Evolutionary conservation across 2,797 vertebrate species (phyloP), one percentile per base, ranked within the genome.

Genomic region (Oreochromis grahami): DNA sequence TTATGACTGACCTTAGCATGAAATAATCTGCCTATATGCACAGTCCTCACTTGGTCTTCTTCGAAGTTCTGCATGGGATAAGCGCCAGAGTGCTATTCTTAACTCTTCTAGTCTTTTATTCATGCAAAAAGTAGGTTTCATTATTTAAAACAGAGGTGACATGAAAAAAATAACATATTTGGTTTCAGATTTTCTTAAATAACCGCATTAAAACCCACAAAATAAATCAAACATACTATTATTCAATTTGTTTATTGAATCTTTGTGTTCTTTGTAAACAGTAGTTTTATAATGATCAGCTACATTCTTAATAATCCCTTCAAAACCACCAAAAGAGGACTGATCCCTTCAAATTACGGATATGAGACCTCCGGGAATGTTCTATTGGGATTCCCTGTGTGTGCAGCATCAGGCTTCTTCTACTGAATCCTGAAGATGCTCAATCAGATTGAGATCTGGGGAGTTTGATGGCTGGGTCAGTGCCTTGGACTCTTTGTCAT

Each of bases 11-110:
- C 85, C 72, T 84, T 29, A 36, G 88, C 86, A 84, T 90, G 88
- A 88, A 89, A 84, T 85, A 90, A 90, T 90, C 86, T 43, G 51
- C 56, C 55, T 77, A 79, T 91, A 81, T 89, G 86, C 83, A 89
- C 89, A 78, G 55, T 41, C 74, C 80, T 81, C 52, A 60, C 41
- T 79, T 78, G 76, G 36, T 83, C 41, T 77, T 79, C 68, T 81
- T 84, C 76, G 38, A 74, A 90, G 82, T 76, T 87, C 70, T 79
- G 79, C 72, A 58, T 72, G 84, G 87, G 89, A 86, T 14, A 63
- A 12, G 58, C 12, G 63, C 15, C 24, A 17, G 10, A 50, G 11
- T n/a, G 14, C 70, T 53, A 24, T 81, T 83, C 56, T 50, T 29
- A n/a, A 74, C 26, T 13, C 45, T 29, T 50, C 52, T 36, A 63